Base-by-base conservation (phyloP, 2,888 invertebrate genomes). In the Synanthedon tipuliformis region DNA sequence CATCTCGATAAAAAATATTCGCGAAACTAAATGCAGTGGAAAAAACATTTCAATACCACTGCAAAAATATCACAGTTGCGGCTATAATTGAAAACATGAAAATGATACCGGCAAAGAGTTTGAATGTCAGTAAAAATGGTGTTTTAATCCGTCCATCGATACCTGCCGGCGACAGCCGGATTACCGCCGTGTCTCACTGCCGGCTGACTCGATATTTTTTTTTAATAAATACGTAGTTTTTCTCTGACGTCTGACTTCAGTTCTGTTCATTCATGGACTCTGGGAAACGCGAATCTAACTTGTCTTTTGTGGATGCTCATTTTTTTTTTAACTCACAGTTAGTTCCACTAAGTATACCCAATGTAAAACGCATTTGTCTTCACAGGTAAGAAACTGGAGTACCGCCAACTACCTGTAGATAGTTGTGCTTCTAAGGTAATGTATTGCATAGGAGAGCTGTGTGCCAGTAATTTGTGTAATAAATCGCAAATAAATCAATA, bases 361-460 rank as follows among this genome's bases (percentile, higher is more conserved):
- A 45, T 45, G 45, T 45, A 45, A 45, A 49, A 49, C n/a, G 52
- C 49, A 75, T 78, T 68, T 71, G 69, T 69, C 68, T 71, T 67
- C 71, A 64, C 75, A 81, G 75, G 75, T 80, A 68, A 69, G 65
- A n/a, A 62, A 63, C 75, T 84, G 85, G 86, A 80, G 62, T 60
- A 56, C 62, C 73, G 83, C 86, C 84, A 85, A 85, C 86, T 78
- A 85, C 86, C 84, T 86, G 86, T 86, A 71, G 86, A 78, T 68
- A 66, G 45, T 45, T 45, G 70, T 72, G 69, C 73, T 71, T 49
- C 12, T 16, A 49, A 16, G 11, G 16, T 15, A 49, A 49, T 45
- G 12, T 45, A 49, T 49, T 49, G 12, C 49, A 15, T 49, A 49
- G 23, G 23, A 16, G 10, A 16, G 16, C 23, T 49, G 13, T 49